These are phyloP conservation scores for Lepilemur septentrionalis DNA, from an alignment of 2,797 vertebrate species.

Conservation along the genomic window DNA sequence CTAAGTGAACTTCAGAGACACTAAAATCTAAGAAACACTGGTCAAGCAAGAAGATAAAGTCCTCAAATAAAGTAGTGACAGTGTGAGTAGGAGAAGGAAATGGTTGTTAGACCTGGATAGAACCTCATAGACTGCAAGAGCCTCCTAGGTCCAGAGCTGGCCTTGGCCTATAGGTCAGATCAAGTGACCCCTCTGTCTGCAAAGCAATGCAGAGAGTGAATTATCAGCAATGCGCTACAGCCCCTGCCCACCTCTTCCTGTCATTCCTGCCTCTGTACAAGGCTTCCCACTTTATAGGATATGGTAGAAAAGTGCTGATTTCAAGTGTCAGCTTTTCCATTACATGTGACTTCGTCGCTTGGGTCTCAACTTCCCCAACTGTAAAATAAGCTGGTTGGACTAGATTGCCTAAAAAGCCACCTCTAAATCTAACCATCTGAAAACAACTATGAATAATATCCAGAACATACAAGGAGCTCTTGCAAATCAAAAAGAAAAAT, in stretches of 20 bases:
- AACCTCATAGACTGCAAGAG: neutral
- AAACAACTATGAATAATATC: neutral
- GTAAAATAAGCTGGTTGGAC: neutral
- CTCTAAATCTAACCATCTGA: neutral
- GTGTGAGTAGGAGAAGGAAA: neutral
- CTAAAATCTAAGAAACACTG: neutral
- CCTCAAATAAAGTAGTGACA: neutral
- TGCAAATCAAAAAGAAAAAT: neutral
- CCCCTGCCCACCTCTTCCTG: neutral
- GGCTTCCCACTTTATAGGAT: neutral
- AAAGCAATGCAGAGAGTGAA: neutral
- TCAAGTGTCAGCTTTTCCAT: neutral
- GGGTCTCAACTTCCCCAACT: neutral
- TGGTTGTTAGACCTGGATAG: neutral
- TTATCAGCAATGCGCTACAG: neutral
- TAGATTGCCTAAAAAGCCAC: neutral
- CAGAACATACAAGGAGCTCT: neutral
- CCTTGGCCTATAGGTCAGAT: neutral
- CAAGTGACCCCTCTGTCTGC: neutral
- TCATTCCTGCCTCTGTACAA: neutral
- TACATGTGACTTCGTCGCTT: neutral
- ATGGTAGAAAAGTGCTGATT: neutral
- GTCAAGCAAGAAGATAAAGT: neutral
- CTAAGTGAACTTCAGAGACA: neutral
- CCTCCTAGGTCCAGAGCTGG: neutral